Evolutionary conservation across 2,113 vertebrate species (phyloP).

Genomic region (Nicator chloris): DNA sequence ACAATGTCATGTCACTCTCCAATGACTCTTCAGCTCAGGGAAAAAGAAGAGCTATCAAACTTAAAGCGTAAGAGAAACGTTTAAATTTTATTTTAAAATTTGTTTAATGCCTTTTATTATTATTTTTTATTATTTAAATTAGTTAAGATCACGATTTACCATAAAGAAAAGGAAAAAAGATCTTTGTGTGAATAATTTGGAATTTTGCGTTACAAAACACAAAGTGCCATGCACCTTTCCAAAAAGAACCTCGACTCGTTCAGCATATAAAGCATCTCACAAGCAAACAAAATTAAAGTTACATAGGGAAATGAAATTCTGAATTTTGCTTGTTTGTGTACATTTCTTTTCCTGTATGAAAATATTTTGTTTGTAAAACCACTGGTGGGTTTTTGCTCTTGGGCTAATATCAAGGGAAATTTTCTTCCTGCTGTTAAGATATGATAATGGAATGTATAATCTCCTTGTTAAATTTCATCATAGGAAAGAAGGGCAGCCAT

Average conservation of each 20-base stretch:
- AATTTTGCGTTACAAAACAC: background rate
- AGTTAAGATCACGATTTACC: background rate
- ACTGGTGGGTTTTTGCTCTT: background rate
- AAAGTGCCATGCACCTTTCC: background rate
- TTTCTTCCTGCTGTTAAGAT: background rate
- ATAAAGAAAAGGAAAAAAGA: background rate
- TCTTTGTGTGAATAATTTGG: background rate
- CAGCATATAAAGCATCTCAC: background rate
- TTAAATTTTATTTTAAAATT: background rate
- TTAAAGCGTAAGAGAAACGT: background rate
- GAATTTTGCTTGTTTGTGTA: background rate
- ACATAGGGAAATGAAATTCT: background rate
- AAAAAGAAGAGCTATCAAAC: background rate
- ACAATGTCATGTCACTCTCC: rapidly evolving
- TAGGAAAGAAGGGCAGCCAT: background rate
- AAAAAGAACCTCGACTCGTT: background rate
- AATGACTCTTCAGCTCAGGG: background rate
- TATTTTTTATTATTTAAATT: background rate
- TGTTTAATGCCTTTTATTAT: background rate
- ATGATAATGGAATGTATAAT: rapidly evolving
- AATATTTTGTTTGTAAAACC: background rate
- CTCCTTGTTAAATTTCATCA: background rate
- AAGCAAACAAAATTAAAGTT: background rate
- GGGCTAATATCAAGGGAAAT: background rate
- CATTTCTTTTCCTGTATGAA: background rate